Evolutionary conservation across 2,888 invertebrate species (phyloP), one percentile per base, ranked within the genome.

Genomic region (Hyles lineata): DNA sequence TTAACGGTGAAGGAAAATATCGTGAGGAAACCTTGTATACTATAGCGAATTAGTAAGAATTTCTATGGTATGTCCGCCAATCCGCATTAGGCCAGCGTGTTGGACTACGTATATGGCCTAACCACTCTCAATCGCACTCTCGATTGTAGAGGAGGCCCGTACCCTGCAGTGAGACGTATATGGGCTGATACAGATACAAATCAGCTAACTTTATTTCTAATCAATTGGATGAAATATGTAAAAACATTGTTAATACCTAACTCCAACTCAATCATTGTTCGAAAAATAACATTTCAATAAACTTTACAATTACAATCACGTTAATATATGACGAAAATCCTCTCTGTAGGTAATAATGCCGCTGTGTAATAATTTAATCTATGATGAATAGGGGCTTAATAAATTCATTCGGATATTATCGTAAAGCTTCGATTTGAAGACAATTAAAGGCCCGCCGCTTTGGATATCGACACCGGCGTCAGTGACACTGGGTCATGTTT

Each of bases 401-500:
- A 84, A 81, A 82, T 73, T 81, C 82, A 78, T 82, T 85, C 79
- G 76, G 80, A 83, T 83, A 86, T 82, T 84, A 86, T 85, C 80
- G 82, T 82, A 82, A 82, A 81, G 80, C 81, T 82, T 81, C 80
- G 84, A 84, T 82, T 82, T 79, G 78, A 85, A 84, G 79, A 84
- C 86, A 90, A 89, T 87, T 88, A 88, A 85, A 89, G 83, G 83
- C 79, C 72, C 74, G 76, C 83, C 83, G 83, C 83, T 75, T 79
- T 80, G 83, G 83, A 83, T 84, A 87, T 82, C 78, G 83, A 84
- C 81, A 78, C 80, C 76, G 76, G 76, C 79, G 83, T 84, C 82
- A 83, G 87, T 86, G 87, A 88, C 87, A 89, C 80, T 89, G 86
- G 91, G 87, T 89, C 87, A 89, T 87, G 82, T 85, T 86, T 90